Conservation (phyloP, 2,888 invertebrate genomes). For the Tiphia femorata region DNA sequence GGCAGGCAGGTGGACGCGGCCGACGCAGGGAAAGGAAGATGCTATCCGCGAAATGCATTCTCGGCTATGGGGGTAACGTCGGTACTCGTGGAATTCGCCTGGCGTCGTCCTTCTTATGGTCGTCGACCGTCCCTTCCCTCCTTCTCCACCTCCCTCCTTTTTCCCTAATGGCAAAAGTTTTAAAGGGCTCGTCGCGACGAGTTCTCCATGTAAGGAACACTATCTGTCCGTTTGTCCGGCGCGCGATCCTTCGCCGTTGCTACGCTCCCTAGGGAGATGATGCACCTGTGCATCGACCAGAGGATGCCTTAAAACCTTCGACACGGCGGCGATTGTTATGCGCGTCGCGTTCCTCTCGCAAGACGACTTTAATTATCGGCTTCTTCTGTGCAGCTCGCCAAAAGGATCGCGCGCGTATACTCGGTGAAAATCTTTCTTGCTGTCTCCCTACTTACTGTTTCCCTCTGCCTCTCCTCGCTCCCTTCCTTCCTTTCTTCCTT, state of each 20-base stretch:
- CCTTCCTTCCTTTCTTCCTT: background rate
- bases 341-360: constrained; percentile 23
- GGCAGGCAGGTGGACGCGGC: too few relatives aligned
- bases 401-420: background rate
- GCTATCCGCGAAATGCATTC: constrained; percentile 28
- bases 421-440: background rate
- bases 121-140: constrained; percentile 4
- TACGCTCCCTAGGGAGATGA: constrained; percentile 31
- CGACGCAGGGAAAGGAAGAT: constrained; percentile 24
- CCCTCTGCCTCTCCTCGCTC: background rate
- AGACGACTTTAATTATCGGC: constrained; percentile 33
- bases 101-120: constrained; percentile 43
- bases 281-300: constrained; percentile 14
- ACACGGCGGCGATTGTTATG: constrained; percentile 32
- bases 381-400: background rate
- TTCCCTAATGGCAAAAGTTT: constrained; percentile 25
- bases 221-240: constrained; percentile 31
- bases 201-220: constrained; percentile 43
- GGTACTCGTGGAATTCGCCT: constrained; percentile 30
- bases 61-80: constrained; percentile 15
- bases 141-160: constrained; percentile 11
- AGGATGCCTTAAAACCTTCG: constrained; percentile 14
- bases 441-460: background rate
- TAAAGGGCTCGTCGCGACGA: constrained; percentile 27
- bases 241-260: too few relatives aligned